Base-by-base conservation (phyloP, 2,113 vertebrate genomes). In the Mesocricetus auratus region DNA sequence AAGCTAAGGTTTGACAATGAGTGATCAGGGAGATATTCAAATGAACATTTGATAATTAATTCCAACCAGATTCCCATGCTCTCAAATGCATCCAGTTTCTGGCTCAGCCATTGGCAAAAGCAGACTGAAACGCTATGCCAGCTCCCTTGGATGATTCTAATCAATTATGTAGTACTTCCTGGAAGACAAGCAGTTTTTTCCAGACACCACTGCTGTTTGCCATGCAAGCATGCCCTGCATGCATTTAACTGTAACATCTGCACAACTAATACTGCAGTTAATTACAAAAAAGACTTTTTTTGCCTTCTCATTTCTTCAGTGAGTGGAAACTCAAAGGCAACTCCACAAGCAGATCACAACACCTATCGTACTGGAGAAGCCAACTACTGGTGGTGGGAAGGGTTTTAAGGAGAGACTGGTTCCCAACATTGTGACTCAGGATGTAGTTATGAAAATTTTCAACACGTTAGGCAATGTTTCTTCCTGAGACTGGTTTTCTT, bases 161-260 rank as follows among this genome's bases (percentile, higher is more conserved):
- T 97, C 87, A 96, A 95, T 93, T 96, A 96, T 92, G 53, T 60
- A 96, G 62, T 56, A 68, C 24, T 86, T 93, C 71, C 83, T 78
- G 90, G 62, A 75, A 92, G 91, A 95, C 26, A 93, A 95, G 33
- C 33, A 45, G 31, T 79, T 91, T 93, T 53, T 93, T 95, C 62
- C 95, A 93, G 93, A 94, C 45, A 47, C 22, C n/a, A 36, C 78
- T 56, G n/a, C 85, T 73, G 31, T 75, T 69, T 86, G 47, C 62
- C 66, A 60, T 39, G 77, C 19, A 69, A 85, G 81, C 36, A 9
- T 4, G 3, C 60, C 21, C 60, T n/a, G 75, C 42, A 16, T 68
- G 81, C 39, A 56, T 88, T 66, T 94, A 75, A 82, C 19, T 15
- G 9, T 36, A 94, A 71, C 94, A 92, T 92, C 97, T 96, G 95